These are phyloP conservation scores for Euplagia quadripunctaria DNA, from an alignment of 2,888 invertebrate species.

Conservation along the genomic window DNA sequence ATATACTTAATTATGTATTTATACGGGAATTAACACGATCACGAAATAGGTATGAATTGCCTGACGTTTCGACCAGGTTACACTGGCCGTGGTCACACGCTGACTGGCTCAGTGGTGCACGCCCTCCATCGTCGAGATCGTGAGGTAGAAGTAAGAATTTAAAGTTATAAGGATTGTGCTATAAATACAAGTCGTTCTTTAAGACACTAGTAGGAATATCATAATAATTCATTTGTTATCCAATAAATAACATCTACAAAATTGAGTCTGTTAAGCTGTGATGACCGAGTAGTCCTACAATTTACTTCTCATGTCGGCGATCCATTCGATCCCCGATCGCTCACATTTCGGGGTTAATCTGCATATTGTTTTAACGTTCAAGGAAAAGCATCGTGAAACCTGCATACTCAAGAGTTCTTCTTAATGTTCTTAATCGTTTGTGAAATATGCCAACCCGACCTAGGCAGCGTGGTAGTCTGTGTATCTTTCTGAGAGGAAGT, in stretches of 20 bases:
- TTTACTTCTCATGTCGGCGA: not conserved
- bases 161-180: no score
- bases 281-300: not conserved
- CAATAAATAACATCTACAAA: not conserved
- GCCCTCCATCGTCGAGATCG: no score
- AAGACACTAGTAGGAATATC: not conserved
- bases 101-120: no score
- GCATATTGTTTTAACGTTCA: not conserved
- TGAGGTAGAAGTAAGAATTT: no score
- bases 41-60: no score
- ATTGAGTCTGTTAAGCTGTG: not conserved
- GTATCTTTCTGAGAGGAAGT: not conserved
- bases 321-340: not conserved
- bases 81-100: no score
- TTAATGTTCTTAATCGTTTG: not conserved
- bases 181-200: not conserved
- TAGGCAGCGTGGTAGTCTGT: not conserved
- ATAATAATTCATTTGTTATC: not conserved
- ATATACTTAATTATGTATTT: no score
- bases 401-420: not conserved
- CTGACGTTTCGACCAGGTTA: no score
- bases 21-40: no score
- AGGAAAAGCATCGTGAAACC: not conserved
- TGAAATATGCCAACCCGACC: not conserved
- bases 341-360: not conserved